Percentiles rank a stretch among this genome's conserved stretches.
phyloP scores from a whole-genome alignment of 2,888 invertebrate genomes.

The Oscheius sp. region DNA sequence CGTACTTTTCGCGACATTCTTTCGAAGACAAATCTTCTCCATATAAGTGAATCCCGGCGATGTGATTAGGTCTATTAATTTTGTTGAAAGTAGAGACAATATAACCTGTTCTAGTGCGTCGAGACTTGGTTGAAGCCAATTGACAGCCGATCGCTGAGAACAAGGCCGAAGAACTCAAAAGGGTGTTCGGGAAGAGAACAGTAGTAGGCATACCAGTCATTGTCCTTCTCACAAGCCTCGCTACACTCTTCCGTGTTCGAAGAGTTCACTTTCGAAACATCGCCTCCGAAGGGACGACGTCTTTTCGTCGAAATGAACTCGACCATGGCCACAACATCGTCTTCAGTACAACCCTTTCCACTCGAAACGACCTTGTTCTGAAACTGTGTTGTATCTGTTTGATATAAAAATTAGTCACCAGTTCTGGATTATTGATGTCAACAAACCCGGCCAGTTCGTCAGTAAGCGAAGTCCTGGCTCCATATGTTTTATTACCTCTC shows the following conservation, averaged over 20 bases:
- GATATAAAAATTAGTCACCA: neutral
- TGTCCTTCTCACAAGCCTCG: slow-evolving; percentile 21
- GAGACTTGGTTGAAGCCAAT: slow-evolving; percentile 21
- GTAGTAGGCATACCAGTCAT: slow-evolving; percentile 18
- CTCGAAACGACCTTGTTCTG: slow-evolving; percentile 6
- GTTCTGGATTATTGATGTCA: neutral
- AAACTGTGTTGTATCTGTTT: neutral
- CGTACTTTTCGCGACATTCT: slow-evolving; percentile 14
- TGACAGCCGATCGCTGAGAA: slow-evolving; percentile 16
- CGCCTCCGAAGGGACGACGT: slow-evolving; percentile 9
- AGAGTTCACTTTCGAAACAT: neutral
- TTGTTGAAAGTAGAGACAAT: no score
- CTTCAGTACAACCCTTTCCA: slow-evolving; percentile 9
- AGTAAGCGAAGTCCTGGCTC: neutral
- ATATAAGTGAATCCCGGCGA: neutral
- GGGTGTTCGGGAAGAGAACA: neutral
- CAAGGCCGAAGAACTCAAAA: slow-evolving; percentile 30
- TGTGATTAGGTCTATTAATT: slow-evolving; percentile 5
- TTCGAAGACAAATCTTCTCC: slow-evolving; percentile 25
- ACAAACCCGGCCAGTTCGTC: neutral
- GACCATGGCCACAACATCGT: slow-evolving; percentile 22
- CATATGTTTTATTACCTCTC: neutral
- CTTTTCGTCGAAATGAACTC: slow-evolving; percentile 29
- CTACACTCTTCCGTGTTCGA: slow-evolving; percentile 1
- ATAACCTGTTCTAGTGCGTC: neutral